These are phyloP conservation scores for Zelostemma sp. DNA, from an alignment of 1,140 invertebrate species.

Conservation along the genomic window DNA sequence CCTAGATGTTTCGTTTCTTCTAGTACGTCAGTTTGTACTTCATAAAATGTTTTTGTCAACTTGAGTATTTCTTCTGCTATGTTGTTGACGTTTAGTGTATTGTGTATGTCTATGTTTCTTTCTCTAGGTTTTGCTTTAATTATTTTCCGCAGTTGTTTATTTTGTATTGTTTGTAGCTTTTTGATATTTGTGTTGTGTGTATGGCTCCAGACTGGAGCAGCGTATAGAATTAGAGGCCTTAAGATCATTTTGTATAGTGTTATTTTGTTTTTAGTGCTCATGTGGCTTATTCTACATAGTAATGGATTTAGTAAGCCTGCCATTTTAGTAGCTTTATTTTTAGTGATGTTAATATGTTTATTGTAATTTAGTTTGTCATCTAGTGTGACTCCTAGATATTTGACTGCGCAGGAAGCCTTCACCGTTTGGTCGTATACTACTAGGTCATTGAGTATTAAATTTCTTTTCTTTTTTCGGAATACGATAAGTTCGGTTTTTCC, in stretches of 20 bases:
- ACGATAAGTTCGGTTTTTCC: conserved; percentile 33
- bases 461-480: conserved; percentile 20
- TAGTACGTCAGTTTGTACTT: too few relatives aligned
- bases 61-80: too few relatives aligned
- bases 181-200: too few relatives aligned
- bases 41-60: too few relatives aligned
- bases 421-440: background rate
- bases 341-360: conserved; percentile 18
- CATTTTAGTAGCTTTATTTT: conserved; percentile 12
- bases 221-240: background rate
- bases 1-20: too few relatives aligned
- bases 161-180: too few relatives aligned
- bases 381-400: conserved; percentile 14
- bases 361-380: conserved; percentile 20
- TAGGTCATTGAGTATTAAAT: background rate
- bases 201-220: too few relatives aligned
- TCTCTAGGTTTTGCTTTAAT: too few relatives aligned
- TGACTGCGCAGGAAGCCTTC: background rate
- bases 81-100: too few relatives aligned
- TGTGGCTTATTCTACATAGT: conserved; percentile 7
- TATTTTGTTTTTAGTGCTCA: conserved; percentile 28
- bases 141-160: too few relatives aligned
- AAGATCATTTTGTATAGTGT: conserved; percentile 30
- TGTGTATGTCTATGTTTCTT: too few relatives aligned
- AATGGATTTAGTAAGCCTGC: conserved; percentile 14